Conservation (phyloP, 2,888 invertebrate species). For the Dolichopus griseipennis region DNA sequence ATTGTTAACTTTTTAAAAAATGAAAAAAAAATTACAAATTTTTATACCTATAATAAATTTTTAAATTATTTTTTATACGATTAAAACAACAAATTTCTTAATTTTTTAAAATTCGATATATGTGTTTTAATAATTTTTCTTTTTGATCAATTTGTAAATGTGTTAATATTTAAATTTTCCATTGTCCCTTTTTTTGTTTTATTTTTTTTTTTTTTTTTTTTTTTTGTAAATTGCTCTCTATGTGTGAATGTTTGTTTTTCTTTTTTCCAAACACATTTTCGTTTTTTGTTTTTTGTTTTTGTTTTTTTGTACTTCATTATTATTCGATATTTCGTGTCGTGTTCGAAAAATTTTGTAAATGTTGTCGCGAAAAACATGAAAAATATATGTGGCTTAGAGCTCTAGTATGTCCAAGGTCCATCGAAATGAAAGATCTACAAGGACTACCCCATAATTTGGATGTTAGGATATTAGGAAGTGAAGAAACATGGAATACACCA, state of each 20-base stretch:
- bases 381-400: slow-evolving; percentile 37
- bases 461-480: slow-evolving; percentile 69
- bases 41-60: no score
- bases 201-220: neutral
- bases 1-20: no score
- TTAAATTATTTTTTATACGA: no score
- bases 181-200: slow-evolving; percentile 7
- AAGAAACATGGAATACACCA: slow-evolving; percentile 82
- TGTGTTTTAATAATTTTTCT: no score
- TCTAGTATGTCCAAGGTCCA: slow-evolving; percentile 45
- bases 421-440: slow-evolving; percentile 46
- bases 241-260: slow-evolving; percentile 8
- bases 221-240: neutral
- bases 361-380: slow-evolving; percentile 27
- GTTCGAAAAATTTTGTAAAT: slow-evolving; percentile 24
- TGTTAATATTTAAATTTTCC: slow-evolving; percentile 2
- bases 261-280: no score
- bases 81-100: no score
- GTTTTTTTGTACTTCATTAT: slow-evolving; percentile 12
- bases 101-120: no score
- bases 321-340: slow-evolving; percentile 15
- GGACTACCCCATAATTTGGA: slow-evolving; percentile 57
- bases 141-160: no score
- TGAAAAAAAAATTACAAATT: no score
- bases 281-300: neutral